Conservation (phyloP, 2,797 vertebrate genomes). For the Morelia viridis region DNA sequence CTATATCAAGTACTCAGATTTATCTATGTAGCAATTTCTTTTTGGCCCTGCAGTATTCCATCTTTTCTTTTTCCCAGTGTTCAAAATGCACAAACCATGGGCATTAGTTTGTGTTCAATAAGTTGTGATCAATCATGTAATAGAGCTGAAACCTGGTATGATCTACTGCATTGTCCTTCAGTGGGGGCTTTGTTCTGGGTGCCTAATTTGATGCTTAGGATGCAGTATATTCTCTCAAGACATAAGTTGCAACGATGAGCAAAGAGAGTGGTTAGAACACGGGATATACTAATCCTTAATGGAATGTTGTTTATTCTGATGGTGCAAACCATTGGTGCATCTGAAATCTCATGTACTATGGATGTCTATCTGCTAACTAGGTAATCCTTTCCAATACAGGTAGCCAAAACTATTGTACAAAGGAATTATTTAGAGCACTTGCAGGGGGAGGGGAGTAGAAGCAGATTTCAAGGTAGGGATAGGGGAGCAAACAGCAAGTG, state of each 20-base stretch:
- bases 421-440: neutral
- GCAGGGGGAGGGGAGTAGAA: neutral
- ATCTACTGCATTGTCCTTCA: neutral
- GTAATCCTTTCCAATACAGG: neutral
- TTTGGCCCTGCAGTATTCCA: neutral
- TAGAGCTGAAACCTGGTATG: neutral
- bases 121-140: neutral
- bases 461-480: neutral
- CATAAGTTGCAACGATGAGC: neutral
- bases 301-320: neutral
- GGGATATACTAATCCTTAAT: neutral
- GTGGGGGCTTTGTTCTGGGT: neutral
- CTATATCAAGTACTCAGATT: neutral
- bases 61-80: neutral
- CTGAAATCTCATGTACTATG: neutral
- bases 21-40: neutral
- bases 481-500: neutral
- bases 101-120: neutral
- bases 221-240: neutral
- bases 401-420: neutral
- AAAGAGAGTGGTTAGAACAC: neutral
- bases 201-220: neutral
- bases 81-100: neutral
- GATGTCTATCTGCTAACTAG: neutral
- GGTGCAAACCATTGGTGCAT: neutral